phyloP scores from a whole-genome alignment of 1,140 invertebrate species.

The Dufourea novaeangliae region DNA sequence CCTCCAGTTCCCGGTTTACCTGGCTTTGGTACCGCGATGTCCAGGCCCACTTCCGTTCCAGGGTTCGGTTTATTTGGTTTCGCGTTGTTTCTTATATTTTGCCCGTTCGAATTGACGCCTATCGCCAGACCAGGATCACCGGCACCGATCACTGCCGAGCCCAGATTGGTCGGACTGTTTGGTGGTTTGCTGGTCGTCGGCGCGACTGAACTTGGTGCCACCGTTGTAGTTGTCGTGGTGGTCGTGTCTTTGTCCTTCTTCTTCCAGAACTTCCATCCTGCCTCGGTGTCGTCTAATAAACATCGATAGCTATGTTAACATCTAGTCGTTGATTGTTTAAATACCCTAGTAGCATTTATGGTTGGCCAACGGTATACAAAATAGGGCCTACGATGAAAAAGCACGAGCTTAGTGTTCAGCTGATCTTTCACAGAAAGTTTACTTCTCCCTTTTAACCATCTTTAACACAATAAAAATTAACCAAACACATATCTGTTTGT shows the following conservation, averaged over 20 bases:
- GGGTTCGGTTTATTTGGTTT: slow-evolving; percentile 68
- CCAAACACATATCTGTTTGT: too few relatives aligned
- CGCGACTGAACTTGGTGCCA: background rate
- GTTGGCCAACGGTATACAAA: too few relatives aligned
- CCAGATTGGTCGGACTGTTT: slow-evolving; percentile 16
- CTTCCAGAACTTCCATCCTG: slow-evolving; percentile 77
- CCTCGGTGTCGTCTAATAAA: slow-evolving; percentile 64
- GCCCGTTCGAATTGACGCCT: slow-evolving; percentile 60
- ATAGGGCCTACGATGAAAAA: too few relatives aligned
- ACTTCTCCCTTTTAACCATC: too few relatives aligned
- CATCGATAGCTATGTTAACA: background rate
- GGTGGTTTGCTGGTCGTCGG: slow-evolving; percentile 5
- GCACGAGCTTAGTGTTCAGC: too few relatives aligned
- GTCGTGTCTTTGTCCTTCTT: slow-evolving; percentile 63
- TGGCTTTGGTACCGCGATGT: slow-evolving; percentile 61
- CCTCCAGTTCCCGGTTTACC: slow-evolving; percentile 51
- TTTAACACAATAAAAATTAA: too few relatives aligned
- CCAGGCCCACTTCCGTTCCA: slow-evolving; percentile 75
- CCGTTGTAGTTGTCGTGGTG: slow-evolving; percentile 29
- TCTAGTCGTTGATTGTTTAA: too few relatives aligned
- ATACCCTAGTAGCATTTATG: too few relatives aligned
- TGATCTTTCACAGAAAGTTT: too few relatives aligned
- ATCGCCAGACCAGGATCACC: slow-evolving; percentile 66
- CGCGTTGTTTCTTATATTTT: slow-evolving; percentile 63
- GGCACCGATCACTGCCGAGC: slow-evolving; percentile 59